These are phyloP conservation scores for Tetragonula carbonaria DNA, from an alignment of 2,888 invertebrate genomes.

Conservation along the genomic window DNA sequence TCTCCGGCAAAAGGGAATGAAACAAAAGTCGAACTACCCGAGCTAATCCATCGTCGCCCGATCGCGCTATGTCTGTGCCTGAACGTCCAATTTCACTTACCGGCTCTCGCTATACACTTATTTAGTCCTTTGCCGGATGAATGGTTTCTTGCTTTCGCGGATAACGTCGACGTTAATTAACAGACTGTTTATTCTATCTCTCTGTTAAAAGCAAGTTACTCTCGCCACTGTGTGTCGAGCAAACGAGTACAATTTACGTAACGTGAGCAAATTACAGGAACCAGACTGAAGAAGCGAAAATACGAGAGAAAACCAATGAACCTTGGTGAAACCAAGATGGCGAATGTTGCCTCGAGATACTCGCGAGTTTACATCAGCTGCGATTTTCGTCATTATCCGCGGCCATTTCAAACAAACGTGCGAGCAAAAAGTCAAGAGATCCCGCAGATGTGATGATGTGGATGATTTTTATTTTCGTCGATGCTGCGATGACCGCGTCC, in stretches of 20 bases:
- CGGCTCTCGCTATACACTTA: neutral
- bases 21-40: neutral
- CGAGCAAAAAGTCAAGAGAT: neutral
- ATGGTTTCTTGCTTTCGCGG: neutral
- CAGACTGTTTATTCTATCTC: neutral
- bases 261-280: conserved; percentile 1
- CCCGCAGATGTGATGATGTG: neutral
- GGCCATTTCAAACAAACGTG: neutral
- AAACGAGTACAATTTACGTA: conserved; percentile 2
- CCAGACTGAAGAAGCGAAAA: neutral
- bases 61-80: neutral
- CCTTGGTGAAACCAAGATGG: neutral
- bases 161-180: neutral
- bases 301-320: neutral
- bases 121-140: no score
- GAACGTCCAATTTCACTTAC: neutral
- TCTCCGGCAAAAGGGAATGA: neutral
- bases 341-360: neutral
- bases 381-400: no score
- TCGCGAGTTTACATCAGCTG: neutral
- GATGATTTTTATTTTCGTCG: neutral
- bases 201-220: neutral
- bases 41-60: neutral
- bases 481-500: neutral
- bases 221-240: neutral